Percentiles rank a stretch among this genome's conserved stretches.
These are phyloP conservation scores for Decapterus maruadsi DNA, from an alignment of 2,797 vertebrate genomes.

Conservation along the genomic window DNA sequence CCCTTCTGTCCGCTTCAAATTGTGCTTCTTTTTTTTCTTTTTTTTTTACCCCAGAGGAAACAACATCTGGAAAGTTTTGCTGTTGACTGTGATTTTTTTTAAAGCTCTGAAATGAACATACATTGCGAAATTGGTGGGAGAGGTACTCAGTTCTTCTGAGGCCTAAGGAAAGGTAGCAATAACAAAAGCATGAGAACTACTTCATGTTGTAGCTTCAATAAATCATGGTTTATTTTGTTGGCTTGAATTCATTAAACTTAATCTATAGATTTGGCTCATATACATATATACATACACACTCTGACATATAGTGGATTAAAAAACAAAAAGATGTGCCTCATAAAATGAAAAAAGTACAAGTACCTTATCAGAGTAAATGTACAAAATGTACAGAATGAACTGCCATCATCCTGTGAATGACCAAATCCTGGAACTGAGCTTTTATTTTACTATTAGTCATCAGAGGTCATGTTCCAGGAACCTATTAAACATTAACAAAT, in stretches of 20 bases:
- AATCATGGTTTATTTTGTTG: no score
- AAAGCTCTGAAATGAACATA: slow-evolving; percentile 12
- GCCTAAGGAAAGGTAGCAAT: background rate
- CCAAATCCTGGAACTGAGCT: background rate
- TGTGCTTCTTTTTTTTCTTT: background rate
- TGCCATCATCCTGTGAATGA: background rate
- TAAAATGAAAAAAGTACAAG: no score
- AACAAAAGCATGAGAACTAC: background rate
- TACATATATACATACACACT: no score
- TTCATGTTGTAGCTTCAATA: background rate
- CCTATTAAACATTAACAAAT: background rate
- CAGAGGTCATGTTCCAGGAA: background rate
- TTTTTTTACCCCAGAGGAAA: slow-evolving; percentile 17
- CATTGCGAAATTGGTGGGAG: background rate
- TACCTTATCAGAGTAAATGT: no score
- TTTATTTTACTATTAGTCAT: background rate
- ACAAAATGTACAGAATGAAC: no score
- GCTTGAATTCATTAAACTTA: no score
- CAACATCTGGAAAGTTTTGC: slow-evolving; percentile 60
- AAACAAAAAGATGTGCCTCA: no score
- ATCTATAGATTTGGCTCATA: no score
- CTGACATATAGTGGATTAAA: no score
- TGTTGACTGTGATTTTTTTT: slow-evolving; percentile 21
- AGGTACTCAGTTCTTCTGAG: background rate
- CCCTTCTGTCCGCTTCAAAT: slow-evolving; percentile 8